Evolutionary conservation across 2,797 vertebrate genomes (phyloP), one percentile per base, ranked within the genome.

Genomic region (Setipinna tenuifilis): DNA sequence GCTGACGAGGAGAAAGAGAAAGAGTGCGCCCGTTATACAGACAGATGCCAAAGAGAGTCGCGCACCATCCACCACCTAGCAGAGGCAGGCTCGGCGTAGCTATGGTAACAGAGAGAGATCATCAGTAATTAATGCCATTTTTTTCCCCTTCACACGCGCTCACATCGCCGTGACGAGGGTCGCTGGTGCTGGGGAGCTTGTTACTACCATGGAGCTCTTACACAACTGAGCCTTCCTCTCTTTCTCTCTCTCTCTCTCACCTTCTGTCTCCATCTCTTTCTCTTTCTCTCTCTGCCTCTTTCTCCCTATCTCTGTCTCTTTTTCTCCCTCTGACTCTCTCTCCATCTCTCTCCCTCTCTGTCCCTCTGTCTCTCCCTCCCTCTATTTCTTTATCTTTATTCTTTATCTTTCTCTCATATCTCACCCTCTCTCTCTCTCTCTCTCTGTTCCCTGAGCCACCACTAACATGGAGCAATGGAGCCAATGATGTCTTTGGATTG

Each of bases 101-200:
- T 91, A 93, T 92, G 88, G 92, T 86, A 93, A 92, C 92, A 86
- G 90, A 82, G 25, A 84, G 75, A 87, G 88, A 89, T 75, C 75
- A 89, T 89, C 87, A 85, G 87, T 88, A 83, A 90, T 92, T 90
- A 89, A 88, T 89, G 83, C 87, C 83, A 83, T 35, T 75, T 75
- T 75, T 68, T 14, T 12, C 65, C 68, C 31, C 17, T 41, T 35
- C 68, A 41, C 68, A 2, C 68, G 16, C 68, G 16, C 28, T 41
- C 68, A 75, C 68, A 75, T 75, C 31, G 31, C 68, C 68, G 31
- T 75, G 68, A 75, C 68, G 68, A 41, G 14, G 68, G 6, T 2
- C 16, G 35, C 28, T 7, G 68, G 31, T 41, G 31, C 68, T 19
- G 68, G 17, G 31, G 31, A 75, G 68, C 68, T 41, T 75, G 68